Conservation (phyloP, 2,113 vertebrate species). For the Passer domesticus region DNA sequence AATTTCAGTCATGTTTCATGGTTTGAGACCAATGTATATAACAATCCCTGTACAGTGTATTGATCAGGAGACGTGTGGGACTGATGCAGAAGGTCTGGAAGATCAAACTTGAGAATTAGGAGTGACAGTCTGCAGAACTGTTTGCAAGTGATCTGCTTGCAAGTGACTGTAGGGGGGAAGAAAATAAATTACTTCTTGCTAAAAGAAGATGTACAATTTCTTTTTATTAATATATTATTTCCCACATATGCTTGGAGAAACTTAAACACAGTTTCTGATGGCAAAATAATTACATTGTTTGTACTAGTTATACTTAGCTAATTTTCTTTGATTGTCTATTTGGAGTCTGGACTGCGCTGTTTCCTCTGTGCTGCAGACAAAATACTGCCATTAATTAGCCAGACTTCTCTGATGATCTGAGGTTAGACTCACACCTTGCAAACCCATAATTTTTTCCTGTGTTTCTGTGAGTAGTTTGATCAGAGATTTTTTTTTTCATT, state of each 20-base stretch:
- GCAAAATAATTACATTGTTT: neutral
- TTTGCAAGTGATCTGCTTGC: neutral
- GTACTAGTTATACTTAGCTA: neutral
- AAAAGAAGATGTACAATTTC: neutral
- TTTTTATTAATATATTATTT: neutral
- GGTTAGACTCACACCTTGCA: neutral
- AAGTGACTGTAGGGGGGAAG: neutral
- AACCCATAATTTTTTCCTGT: neutral
- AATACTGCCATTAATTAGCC: neutral
- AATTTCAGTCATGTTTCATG: neutral
- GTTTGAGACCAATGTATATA: neutral
- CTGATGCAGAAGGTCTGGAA: neutral
- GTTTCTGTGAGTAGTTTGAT: neutral
- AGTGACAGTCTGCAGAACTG: neutral
- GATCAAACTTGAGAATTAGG: neutral
- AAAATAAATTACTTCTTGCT: neutral
- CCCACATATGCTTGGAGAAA: neutral
- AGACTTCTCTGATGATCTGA: neutral
- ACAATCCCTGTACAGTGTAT: neutral
- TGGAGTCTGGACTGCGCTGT: neutral
- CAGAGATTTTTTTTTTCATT: neutral
- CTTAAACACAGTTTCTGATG: neutral
- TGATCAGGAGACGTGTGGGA: neutral
- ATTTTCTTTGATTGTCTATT: neutral
- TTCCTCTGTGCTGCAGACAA: neutral